These are phyloP conservation scores for Coptodon rendalli DNA, from an alignment of 2,113 vertebrate species.

Conservation along the genomic window DNA sequence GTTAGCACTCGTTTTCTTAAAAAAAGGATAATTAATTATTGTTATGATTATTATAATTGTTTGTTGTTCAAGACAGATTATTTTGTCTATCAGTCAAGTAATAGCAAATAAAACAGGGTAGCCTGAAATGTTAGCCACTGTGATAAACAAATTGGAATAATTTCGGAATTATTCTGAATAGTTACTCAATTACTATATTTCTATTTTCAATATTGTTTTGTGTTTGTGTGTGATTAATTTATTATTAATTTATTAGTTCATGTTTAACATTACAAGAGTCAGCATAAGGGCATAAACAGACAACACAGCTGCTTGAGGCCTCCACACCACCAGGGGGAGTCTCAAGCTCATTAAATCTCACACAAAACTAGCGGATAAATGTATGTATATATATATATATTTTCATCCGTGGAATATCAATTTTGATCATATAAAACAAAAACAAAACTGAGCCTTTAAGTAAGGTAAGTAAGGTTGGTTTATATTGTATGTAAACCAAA, in stretches of 20 bases:
- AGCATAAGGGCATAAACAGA: neutral
- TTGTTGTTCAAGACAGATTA: neutral
- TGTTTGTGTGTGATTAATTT: neutral
- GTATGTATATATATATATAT: neutral
- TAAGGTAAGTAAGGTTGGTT: neutral
- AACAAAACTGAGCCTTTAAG: neutral
- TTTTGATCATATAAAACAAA: neutral
- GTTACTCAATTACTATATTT: neutral
- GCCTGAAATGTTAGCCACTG: neutral
- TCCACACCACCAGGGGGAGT: neutral
- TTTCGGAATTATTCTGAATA: neutral
- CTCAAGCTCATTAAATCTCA: neutral
- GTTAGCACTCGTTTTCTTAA: neutral
- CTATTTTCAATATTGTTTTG: neutral
- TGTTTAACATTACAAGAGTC: neutral
- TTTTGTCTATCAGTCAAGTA: neutral
- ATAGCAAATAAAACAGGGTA: neutral
- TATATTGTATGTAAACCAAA: neutral
- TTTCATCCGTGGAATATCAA: neutral
- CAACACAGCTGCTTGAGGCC: neutral
- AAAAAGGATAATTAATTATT: neutral
- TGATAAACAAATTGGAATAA: neutral
- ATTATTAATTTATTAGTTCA: neutral
- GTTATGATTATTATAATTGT: neutral
- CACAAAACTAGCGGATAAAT: neutral